Base-by-base conservation (phyloP, 2,888 invertebrate genomes). In the Dasypolia templi region DNA sequence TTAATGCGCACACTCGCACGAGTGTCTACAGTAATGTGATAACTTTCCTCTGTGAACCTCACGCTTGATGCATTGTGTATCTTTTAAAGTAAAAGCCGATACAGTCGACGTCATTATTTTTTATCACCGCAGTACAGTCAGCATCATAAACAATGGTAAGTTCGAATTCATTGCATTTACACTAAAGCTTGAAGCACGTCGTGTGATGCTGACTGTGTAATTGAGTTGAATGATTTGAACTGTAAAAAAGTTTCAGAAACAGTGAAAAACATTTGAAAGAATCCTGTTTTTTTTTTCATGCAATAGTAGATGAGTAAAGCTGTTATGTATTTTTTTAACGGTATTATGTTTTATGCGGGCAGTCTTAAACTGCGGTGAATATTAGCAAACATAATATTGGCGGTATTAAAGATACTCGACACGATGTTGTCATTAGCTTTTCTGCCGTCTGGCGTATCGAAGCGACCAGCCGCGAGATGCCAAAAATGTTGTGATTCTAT, bases 111-210 rank as follows among this genome's bases (percentile, higher is more conserved):
- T 81, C 68, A 66, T 81, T 85, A 66, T 67, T 78, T 82, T 77
- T 70, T 35, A 80, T 81, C 86, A 83, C 87, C 86, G 86, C 87
- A 86, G 85, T 86, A 77, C 81, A 84, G 85, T 83, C 83, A 84
- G 83, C 83, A 76, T 72, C 75, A 72, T 72, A 73, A 59, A 65
- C 64, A 58, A 32, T 67, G 67, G 64, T 75, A 67, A 66, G 76
- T 76, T 84, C 55, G 44, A 64, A 81, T 74, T 62, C 35, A 81
- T 78, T 84, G 84, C 82, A 85, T 84, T 86, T 86, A 84, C 76
- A 85, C 69, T 58, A 70, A 73, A 74, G 61, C 69, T 68, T 75
- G 61, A 77, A 75, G 71, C 65, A 69, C 63, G 62, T 67, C 53
- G 66, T 73, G 65, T 75, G 82, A 56, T 83, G 85, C 84, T 84